These are phyloP conservation scores for Ariopsis seemanni DNA, from an alignment of 2,113 vertebrate genomes.

Conservation along the genomic window DNA sequence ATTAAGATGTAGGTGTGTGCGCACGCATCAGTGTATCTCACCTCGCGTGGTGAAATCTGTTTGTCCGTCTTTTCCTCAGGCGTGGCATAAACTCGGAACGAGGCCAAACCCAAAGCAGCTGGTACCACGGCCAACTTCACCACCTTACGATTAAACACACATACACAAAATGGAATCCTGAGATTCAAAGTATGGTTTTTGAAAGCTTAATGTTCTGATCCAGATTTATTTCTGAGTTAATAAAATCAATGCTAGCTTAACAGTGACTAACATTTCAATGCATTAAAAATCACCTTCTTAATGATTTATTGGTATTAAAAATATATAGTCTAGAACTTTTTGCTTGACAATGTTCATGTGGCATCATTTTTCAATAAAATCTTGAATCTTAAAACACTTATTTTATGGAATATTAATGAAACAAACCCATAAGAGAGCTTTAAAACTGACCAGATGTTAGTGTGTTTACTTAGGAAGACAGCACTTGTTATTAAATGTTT, in stretches of 20 bases:
- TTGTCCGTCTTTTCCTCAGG: constrained; percentile 60
- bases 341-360: too few relatives aligned
- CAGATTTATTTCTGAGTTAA: background rate
- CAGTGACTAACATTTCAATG: background rate
- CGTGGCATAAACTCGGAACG: constrained; percentile 63
- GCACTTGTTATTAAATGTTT: background rate
- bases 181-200: background rate
- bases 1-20: background rate
- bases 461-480: background rate
- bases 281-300: background rate
- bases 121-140: constrained; percentile 69
- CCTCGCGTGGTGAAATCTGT: constrained; percentile 67
- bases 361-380: too few relatives aligned
- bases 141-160: constrained; percentile 62
- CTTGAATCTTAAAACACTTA: background rate
- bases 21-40: constrained; percentile 38
- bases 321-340: background rate
- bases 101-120: constrained; percentile 64
- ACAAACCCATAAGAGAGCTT: too few relatives aligned
- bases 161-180: background rate
- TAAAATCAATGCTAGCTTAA: background rate
- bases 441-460: background rate
- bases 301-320: background rate
- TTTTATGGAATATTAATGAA: background rate
- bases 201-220: background rate